A percentile compares a stretch with the other conserved stretches of the same genome.
phyloP scores from a whole-genome alignment of 2,888 invertebrate species.

The Dasysyrphus tricinctus region DNA sequence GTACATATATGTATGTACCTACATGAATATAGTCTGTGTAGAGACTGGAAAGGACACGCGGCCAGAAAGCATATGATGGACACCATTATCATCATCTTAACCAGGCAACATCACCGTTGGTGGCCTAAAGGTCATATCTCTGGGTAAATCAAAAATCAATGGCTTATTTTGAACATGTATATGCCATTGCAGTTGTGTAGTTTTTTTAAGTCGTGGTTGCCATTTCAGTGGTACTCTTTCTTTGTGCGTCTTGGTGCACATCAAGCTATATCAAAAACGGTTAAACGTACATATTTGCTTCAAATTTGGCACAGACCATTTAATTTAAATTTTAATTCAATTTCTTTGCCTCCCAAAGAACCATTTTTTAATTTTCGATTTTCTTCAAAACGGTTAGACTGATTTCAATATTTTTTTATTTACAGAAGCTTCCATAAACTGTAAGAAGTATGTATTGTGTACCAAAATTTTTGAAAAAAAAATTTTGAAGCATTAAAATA shows the following conservation, averaged over 20 bases:
- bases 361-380: no score
- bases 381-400: no score
- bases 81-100: conserved; percentile 56
- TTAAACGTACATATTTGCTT: no score
- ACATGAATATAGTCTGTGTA: not conserved
- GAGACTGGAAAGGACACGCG: conserved; percentile 42
- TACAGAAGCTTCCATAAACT: no score
- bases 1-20: not conserved
- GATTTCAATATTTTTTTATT: no score
- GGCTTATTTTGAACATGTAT: conserved; percentile 50
- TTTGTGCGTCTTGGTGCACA: not conserved
- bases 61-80: conserved; percentile 50
- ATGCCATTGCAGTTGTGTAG: conserved; percentile 49
- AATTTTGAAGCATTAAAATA: no score
- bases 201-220: conserved; percentile 6
- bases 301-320: no score
- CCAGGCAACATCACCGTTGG: conserved; percentile 58
- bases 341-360: no score
- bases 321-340: no score
- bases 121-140: conserved; percentile 70
- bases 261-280: no score
- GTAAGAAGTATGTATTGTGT: no score
- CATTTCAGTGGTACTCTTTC: not conserved
- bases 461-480: no score
- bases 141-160: conserved; percentile 74